Evolutionary conservation across 2,888 invertebrate genomes (phyloP), one percentile per base, ranked within the genome.

Genomic region (Macroteleia sp.): DNA sequence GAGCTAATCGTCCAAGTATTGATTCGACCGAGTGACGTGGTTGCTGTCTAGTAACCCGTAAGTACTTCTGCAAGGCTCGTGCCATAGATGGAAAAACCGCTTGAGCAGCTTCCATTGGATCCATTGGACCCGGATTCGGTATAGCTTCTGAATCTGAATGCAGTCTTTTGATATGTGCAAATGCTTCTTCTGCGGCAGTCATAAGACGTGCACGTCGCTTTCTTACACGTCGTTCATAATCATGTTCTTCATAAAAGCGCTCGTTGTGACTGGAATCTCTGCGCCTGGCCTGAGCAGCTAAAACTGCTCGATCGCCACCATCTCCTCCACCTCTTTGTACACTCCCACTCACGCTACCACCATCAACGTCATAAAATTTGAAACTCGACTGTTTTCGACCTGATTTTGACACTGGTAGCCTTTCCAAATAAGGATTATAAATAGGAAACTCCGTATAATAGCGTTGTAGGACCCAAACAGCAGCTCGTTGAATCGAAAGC

Each of bases 31-130:
- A 97, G 91, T 99, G 98, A 61, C 98, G 93, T 0, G 99, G 98
- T 91, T 99, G 99, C 89, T 99, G 99, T 0, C 99, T 92, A 0
- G 99, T 99, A 1, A 98, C 96, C 8, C 99, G 94, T 70, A 99
- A 93, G 92, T 97, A 99, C 92, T 99, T 99, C 92, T 99, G 99
- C 80, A 99, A 93, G 1, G 99, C 97, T 67, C 98, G 94, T 0
- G 99, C 98, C 93, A 99, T 95, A 5, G 98, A 98, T 1, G 99
- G 99, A 90, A 99, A 99, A 64, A 99, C 97, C 0, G 99, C 98
- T 91, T 98, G 97, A 0, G 99, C 99, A 2, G 99, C 99, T 92
- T 99, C 99, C 85, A 97, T 95, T 0, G 99, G 96, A 88, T 98
- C 98, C 93, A 99, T 95, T 0, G 96, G 96, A 14, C 86, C 88